These are phyloP conservation scores for Geodia barretti DNA, from an alignment of 37 sponge, comb jelly and placozoan genomes.

Conservation along the genomic window DNA sequence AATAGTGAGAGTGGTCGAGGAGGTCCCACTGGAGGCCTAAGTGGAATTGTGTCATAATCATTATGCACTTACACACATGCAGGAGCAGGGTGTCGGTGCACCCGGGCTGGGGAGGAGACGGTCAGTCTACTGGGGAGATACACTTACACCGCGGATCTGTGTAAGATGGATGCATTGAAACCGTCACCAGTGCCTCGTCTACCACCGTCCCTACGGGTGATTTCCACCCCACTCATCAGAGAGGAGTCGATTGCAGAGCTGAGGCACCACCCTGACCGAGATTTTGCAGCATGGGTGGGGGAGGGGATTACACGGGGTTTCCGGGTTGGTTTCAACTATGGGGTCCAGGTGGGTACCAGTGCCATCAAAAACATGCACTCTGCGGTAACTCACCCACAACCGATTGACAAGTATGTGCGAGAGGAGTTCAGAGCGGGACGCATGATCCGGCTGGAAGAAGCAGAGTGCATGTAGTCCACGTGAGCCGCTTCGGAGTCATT, in stretches of 20 bases:
- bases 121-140: background rate
- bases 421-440: slow-evolving; percentile 10
- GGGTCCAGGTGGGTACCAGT: no score
- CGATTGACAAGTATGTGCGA: slow-evolving; percentile 25
- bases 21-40: no score
- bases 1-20: no score
- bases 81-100: no score
- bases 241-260: background rate
- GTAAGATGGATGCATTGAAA: background rate
- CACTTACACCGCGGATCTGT: background rate
- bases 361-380: slow-evolving; percentile 25
- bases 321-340: slow-evolving; percentile 15
- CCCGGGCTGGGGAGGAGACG: background rate
- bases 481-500: slow-evolving; percentile 44
- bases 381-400: slow-evolving; percentile 7
- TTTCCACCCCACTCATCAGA: slow-evolving; percentile 6
- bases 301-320: slow-evolving; percentile 13
- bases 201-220: background rate
- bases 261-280: slow-evolving; percentile 14
- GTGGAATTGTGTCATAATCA: no score
- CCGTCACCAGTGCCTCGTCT: background rate
- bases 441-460: background rate
- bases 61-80: no score
- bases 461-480: background rate
- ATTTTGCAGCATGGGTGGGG: background rate